phyloP scores from a whole-genome alignment of 2,113 vertebrate species.

The Phalacrocorax aristotelis region DNA sequence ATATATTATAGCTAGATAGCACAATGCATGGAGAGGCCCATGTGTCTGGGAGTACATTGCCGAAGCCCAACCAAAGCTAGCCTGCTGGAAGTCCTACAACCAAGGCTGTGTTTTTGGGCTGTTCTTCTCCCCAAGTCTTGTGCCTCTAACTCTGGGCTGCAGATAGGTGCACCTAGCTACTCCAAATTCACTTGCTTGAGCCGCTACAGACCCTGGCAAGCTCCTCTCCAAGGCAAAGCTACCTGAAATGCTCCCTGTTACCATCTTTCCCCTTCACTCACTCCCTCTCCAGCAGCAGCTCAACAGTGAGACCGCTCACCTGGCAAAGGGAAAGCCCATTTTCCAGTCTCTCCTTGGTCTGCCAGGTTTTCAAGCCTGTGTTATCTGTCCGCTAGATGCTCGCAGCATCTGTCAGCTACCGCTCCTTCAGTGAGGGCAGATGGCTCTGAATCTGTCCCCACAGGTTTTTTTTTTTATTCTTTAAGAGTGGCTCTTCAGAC shows the following conservation, averaged over 20 bases:
- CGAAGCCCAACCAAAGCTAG: background rate
- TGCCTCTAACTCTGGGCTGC: background rate
- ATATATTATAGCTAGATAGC: background rate
- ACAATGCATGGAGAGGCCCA: background rate
- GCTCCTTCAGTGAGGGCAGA: background rate
- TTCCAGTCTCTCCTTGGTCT: background rate
- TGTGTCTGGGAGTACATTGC: background rate
- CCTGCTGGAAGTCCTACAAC: background rate
- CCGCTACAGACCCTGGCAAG: rapidly evolving
- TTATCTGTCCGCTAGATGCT: background rate
- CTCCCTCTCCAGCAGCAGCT: background rate
- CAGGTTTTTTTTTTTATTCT: background rate
- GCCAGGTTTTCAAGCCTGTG: background rate
- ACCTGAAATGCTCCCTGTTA: background rate
- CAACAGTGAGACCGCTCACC: background rate
- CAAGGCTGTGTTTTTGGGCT: background rate
- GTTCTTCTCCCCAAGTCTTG: background rate
- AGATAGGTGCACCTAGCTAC: background rate
- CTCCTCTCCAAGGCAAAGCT: background rate
- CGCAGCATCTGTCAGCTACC: background rate
- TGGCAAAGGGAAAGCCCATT: background rate
- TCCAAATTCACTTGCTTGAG: background rate
- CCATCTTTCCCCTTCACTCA: background rate
- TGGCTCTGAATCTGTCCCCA: background rate
- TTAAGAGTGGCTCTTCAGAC: background rate